Evolutionary conservation across 2,797 vertebrate genomes (phyloP).

Genomic region (Tragopan temminckii): DNA sequence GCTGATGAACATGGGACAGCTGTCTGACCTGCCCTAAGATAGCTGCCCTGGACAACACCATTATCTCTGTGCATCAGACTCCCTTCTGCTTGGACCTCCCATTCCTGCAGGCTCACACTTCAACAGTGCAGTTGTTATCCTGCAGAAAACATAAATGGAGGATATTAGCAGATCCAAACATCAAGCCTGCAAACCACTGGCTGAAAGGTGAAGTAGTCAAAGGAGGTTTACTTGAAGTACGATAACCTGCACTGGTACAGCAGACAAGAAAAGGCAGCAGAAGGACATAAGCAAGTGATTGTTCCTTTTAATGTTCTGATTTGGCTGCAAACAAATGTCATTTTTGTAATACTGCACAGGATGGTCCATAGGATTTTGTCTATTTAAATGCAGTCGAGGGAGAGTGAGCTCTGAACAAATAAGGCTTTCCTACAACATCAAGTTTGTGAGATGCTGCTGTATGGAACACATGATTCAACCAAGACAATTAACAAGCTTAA

Average conservation of each 20-base stretch:
- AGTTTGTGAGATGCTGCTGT: background rate
- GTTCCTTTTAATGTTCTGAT: background rate
- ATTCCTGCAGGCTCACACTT: accelerated
- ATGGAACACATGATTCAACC: background rate
- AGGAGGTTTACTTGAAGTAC: background rate
- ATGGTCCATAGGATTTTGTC: background rate
- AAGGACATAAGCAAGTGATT: background rate
- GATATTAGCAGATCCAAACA: background rate
- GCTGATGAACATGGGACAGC: background rate
- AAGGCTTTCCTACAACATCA: background rate
- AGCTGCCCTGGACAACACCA: background rate
- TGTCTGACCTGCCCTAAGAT: background rate
- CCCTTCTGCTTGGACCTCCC: background rate
- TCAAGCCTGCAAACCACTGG: background rate
- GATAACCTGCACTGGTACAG: background rate
- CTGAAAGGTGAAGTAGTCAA: background rate
- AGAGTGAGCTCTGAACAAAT: background rate
- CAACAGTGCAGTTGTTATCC: background rate
- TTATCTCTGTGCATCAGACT: background rate
- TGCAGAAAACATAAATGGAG: background rate
- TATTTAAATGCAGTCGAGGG: background rate
- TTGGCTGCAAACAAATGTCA: background rate
- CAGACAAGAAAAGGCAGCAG: background rate
- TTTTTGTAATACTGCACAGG: background rate
- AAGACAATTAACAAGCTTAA: background rate